Conservation (phyloP, 1,140 invertebrate species). For the Philopotamus ludificatus region DNA sequence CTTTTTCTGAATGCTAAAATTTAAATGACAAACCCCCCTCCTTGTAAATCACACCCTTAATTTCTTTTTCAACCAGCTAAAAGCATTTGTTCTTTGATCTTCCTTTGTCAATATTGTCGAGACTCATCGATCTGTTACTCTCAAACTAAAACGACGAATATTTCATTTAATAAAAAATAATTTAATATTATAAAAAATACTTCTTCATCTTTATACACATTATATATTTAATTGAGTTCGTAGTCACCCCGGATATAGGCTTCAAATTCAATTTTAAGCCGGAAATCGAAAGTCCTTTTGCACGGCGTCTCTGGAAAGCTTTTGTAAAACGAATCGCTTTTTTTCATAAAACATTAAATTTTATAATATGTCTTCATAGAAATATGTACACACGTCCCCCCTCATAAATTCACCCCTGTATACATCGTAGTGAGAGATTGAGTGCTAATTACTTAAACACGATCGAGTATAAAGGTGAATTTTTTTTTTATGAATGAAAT, state of each 20-base stretch:
- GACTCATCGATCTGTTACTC: too few relatives aligned
- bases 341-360: conserved; percentile 2
- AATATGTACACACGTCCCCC: too few relatives aligned
- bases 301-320: conserved; percentile 20
- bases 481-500: background rate
- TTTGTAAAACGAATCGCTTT: conserved; percentile 11
- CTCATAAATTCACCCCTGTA: background rate
- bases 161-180: too few relatives aligned
- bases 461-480: background rate
- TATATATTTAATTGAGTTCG: conserved; percentile 24
- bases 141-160: too few relatives aligned
- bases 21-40: too few relatives aligned
- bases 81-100: too few relatives aligned
- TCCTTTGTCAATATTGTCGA: too few relatives aligned
- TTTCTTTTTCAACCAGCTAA: too few relatives aligned
- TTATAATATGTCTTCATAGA: conserved; percentile 12
- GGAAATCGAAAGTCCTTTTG: conserved; percentile 31
- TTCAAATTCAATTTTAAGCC: conserved; percentile 31
- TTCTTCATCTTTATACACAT: background rate
- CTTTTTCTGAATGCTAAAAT: too few relatives aligned
- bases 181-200: too few relatives aligned
- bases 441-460: background rate
- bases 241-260: conserved; percentile 13
- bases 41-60: too few relatives aligned
- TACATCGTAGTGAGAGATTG: background rate